phyloP scores from a whole-genome alignment of 2,888 invertebrate genomes.

The Lymantria dispar region DNA sequence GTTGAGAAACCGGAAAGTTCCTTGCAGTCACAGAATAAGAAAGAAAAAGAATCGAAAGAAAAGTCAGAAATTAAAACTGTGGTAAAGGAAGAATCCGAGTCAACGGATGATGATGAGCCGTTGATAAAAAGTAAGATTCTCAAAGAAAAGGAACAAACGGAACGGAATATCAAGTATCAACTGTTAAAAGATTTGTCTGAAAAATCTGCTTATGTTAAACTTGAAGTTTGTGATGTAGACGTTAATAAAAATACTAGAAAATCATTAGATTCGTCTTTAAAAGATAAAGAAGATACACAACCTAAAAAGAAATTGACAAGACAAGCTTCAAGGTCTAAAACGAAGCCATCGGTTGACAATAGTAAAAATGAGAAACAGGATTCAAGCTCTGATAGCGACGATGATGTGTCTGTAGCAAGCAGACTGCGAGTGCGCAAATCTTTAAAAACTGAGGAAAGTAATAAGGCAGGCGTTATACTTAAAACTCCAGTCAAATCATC shows the following conservation, averaged over 20 bases:
- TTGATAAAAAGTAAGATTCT: conserved; percentile 70
- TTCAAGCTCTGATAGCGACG: conserved; percentile 69
- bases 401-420: conserved; percentile 66
- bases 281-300: conserved; percentile 59
- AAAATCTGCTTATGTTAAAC: conserved; percentile 74
- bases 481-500: conserved; percentile 64
- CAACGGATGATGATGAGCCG: conserved; percentile 58
- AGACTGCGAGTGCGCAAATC: conserved; percentile 73
- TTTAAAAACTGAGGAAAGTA: conserved; percentile 69
- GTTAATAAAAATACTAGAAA: conserved; percentile 66
- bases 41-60: conserved; percentile 46
- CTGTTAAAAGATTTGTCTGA: conserved; percentile 71
- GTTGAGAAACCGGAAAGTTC: conserved; percentile 35
- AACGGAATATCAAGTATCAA: conserved; percentile 60
- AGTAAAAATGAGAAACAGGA: conserved; percentile 59
- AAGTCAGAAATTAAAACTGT: conserved; percentile 42
- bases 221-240: conserved; percentile 76
- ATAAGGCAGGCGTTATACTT: conserved; percentile 37
- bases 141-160: conserved; percentile 65
- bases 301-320: conserved; percentile 52
- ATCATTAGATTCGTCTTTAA: conserved; percentile 53
- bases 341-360: conserved; percentile 55
- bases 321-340: conserved; percentile 52
- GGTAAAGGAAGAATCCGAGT: conserved; percentile 65
- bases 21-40: conserved; percentile 19